A percentile compares a stretch with the other conserved stretches of the same genome.
Evolutionary conservation across 2,797 vertebrate species (phyloP).

Genomic region (Tympanoctomys barrerae): DNA sequence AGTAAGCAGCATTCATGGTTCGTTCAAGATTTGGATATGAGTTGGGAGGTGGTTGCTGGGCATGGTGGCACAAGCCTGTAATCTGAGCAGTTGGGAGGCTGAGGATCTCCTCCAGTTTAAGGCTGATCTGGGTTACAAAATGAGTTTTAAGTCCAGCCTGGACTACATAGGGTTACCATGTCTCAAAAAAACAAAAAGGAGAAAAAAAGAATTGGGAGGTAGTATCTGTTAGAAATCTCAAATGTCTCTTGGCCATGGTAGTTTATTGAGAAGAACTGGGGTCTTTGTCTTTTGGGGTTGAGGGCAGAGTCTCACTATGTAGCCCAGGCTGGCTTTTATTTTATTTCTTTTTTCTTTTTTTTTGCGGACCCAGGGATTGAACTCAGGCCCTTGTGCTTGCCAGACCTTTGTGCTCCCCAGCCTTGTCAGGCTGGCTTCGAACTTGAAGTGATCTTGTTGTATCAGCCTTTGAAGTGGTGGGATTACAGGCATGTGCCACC

Average conservation of each 20-base stretch:
- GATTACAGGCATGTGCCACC: neutral
- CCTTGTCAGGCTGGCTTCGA: neutral
- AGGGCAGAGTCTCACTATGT: neutral
- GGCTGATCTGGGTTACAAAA: neutral
- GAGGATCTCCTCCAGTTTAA: neutral
- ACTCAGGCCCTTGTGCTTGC: too few relatives aligned
- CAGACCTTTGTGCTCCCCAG: too few relatives aligned
- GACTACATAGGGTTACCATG: neutral
- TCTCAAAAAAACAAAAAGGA: too few relatives aligned
- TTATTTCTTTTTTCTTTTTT: too few relatives aligned
- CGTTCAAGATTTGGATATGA: conserved; percentile 54
- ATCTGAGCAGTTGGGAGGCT: neutral
- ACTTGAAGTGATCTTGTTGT: neutral
- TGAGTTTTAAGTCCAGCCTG: neutral
- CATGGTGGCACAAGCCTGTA: neutral
- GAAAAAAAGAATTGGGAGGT: neutral
- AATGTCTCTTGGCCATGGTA: conserved; percentile 4
- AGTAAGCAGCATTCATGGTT: conserved; percentile 13
- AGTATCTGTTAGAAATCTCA: neutral
- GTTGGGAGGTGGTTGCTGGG: neutral
- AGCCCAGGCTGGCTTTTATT: neutral
- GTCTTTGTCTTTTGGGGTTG: neutral
- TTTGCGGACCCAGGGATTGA: too few relatives aligned
- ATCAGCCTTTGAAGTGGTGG: neutral
- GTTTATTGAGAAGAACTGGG: neutral